Base-by-base conservation (phyloP, 2,113 vertebrate genomes). In the Noturus placidus region DNA sequence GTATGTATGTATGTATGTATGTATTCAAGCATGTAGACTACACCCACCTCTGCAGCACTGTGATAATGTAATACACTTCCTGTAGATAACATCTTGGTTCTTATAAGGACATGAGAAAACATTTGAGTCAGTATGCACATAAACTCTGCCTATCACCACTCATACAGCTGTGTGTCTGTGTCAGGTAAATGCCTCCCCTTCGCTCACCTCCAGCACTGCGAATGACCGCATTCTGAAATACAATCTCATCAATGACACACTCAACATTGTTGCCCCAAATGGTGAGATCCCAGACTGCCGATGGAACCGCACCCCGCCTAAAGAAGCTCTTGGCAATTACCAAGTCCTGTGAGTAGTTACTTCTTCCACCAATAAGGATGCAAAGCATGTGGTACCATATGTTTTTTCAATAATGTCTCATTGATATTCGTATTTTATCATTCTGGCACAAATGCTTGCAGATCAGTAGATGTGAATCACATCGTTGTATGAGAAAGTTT, bases 141-240 rank as follows among this genome's bases (percentile, higher is more conserved):
- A 25, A 82, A 38, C 79, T 22, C 56, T 35, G 54, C 19, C 54
- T 15, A 38, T 81, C 54, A 59, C 19, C 10, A 14, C 30, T 61
- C 15, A 25, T 59, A 46, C 85, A 2, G 86, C 25, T 86, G 83
- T 82, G 70, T 85, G 1, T 85, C 30, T 85, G 13, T 30, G 67
- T 2, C 89, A 99, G 98, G 98, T 99, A 30, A 99, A 99, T 0
- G 98, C 98, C 13, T 99, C 98, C 3, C 98, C 98, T 0, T 99
- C 98, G 19, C 95, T 99, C 69, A 99, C 98, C 82, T 99, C 98
- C 92, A 99, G 98, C 94, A 99, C 98, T 0, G 97, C 98, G 80
- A 99, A 99, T 0, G 98, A 99, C 88, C 97, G 98, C 1, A 99
- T 99, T 92, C 94, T 99, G 35, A 99, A 99, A 91, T 99, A 99